Evolutionary conservation across 2,797 vertebrate genomes (phyloP).

Genomic region (Acridotheres tristis): DNA sequence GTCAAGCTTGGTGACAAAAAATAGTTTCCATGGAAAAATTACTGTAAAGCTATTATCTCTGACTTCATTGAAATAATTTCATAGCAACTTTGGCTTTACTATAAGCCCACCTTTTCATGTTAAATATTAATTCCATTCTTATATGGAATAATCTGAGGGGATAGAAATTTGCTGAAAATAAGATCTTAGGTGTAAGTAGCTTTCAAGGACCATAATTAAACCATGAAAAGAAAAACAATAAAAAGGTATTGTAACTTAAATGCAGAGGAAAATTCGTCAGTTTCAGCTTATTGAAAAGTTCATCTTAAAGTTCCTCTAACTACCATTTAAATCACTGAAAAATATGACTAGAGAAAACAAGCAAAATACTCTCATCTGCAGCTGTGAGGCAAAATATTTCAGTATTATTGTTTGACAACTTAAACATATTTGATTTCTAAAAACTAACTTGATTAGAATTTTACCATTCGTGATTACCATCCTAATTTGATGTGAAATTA

Average conservation of each 20-base stretch:
- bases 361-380: not conserved
- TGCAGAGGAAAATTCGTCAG: not conserved
- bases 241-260: not conserved
- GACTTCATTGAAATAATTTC: not conserved
- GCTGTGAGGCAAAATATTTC: not conserved
- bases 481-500: not conserved
- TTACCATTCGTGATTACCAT: not conserved
- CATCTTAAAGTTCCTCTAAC: not conserved
- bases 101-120: not conserved
- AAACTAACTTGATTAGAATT: not conserved
- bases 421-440: not conserved
- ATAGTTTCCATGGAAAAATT: not conserved
- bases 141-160: not conserved
- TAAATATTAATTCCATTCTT: not conserved
- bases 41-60: not conserved
- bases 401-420: not conserved
- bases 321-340: not conserved
- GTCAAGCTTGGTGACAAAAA: not conserved
- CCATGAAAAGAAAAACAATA: not conserved
- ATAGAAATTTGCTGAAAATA: not conserved
- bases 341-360: not conserved
- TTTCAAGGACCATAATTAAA: not conserved
- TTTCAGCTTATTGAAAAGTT: not conserved
- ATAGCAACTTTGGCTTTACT: not conserved
- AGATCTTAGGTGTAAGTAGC: not conserved